Base-by-base conservation (phyloP, 2,888 invertebrate species). In the Dryococelus australis region DNA sequence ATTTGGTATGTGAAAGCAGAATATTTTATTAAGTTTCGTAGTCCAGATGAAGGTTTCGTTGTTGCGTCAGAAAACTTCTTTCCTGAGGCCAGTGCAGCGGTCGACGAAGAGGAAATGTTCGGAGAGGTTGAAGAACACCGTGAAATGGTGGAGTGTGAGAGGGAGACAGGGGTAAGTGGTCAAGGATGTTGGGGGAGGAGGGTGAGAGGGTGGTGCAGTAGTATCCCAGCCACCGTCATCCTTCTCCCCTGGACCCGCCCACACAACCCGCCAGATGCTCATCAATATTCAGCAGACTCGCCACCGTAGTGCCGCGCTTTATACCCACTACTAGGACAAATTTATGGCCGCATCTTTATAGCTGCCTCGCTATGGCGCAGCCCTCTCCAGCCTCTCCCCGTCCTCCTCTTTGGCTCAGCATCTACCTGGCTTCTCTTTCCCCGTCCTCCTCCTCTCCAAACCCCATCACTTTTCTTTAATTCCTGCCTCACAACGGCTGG, bases 221-320 rank as follows among this genome's bases (percentile, higher is more conserved):
- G 24, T 65, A 65, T 47, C 1, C 65, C 65, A 16, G 16, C 24
- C 65, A 20, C n/a, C 65, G 13, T 65, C 65, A 65, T 65, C 24
- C 65, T 65, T 65, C 65, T 24, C 20, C 65, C 65, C 65, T 24
- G 47, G 47, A 47, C 47, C 65, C 0, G 24, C 65, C 65, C n/a
- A 65, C 20, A 65, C 65, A 16, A 10, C 83, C 35, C 9, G 28
- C 83, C 35, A 24, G 43, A 28, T 28, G 27, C 83, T 83, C 83
- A 83, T 83, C 83, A 83, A 83, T 83, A 83, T 83, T 83, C 83
- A 83, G 83, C 35, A 83, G 35, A 83, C 83, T 83, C 83, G 83
- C 83, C 83, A 83, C 83, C 83, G 83, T 83, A 83, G 83, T 43
- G 43, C 83, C 43, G 35, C 83, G 83, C 83, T 83, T 83, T 83